A percentile compares a stretch with the other conserved stretches of the same genome.
Conservation (phyloP, 2,888 invertebrate species). For the Pherbina coryleti region DNA sequence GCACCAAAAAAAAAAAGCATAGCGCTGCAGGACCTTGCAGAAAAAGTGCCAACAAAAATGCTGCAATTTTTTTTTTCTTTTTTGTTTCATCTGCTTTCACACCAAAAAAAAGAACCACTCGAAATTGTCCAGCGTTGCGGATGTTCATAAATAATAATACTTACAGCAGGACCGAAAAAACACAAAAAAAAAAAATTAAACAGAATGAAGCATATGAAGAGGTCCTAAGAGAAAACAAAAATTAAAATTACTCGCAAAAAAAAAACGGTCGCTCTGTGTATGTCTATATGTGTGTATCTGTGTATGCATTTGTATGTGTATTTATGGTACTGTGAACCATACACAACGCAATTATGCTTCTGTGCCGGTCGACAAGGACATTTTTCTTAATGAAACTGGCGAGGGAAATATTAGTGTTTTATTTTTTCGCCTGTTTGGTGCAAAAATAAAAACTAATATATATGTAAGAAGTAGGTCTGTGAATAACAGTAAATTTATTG, state of each 20-base stretch:
- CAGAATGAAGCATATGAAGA: slow-evolving; percentile 2
- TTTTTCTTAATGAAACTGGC: slow-evolving; percentile 24
- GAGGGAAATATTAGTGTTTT: not conserved
- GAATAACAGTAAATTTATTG: not conserved
- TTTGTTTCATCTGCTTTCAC: not conserved
- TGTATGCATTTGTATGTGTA: not conserved
- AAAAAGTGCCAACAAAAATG: not conserved
- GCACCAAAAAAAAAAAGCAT: not conserved
- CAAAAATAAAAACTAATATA: no score
- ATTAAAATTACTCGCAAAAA: not conserved
- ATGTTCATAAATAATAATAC: slow-evolving; percentile 33
- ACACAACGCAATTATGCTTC: not conserved
- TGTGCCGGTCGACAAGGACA: slow-evolving; percentile 2
- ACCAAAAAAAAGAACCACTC: not conserved
- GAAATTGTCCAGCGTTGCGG: slow-evolving; percentile 9
- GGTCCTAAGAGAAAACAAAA: not conserved
- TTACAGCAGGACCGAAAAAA: not conserved
- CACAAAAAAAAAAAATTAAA: not conserved
- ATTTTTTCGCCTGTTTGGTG: not conserved
- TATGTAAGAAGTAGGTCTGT: not conserved
- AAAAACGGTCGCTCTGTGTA: not conserved
- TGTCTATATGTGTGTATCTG: not conserved
- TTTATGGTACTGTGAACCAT: not conserved
- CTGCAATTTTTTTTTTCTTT: not conserved
- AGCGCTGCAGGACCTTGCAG: not conserved